A percentile compares a stretch with the other conserved stretches of the same genome.
Conservation (phyloP, 2,888 invertebrate genomes). For the Dryobotodes eremita region DNA sequence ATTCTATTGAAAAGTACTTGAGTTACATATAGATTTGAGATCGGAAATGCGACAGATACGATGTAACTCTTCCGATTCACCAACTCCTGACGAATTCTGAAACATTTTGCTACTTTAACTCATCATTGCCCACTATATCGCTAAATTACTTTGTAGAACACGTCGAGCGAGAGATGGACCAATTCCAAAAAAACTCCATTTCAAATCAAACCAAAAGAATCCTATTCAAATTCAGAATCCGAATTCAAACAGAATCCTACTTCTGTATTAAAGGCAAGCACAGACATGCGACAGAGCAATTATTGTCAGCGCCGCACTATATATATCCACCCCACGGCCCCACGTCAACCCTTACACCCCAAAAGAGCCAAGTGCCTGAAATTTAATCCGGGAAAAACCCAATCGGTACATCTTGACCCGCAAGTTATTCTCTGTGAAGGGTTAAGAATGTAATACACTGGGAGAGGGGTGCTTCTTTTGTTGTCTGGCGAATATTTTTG, state of each 20-base stretch:
- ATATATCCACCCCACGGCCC: slow-evolving; percentile 31
- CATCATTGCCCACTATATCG: too few species aligned
- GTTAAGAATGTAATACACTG: slow-evolving; percentile 63
- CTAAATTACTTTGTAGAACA: neutral
- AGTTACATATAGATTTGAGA: neutral
- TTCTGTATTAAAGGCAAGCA: slow-evolving; percentile 39
- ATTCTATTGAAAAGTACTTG: neutral
- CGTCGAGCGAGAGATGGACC: neutral
- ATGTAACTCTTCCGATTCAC: neutral
- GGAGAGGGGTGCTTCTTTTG: slow-evolving; percentile 46
- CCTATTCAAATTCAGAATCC: slow-evolving; percentile 30
- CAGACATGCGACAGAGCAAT: slow-evolving; percentile 50
- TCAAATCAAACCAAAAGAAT: slow-evolving; percentile 3
- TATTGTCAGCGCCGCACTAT: slow-evolving; percentile 55
- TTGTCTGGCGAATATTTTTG: slow-evolving; percentile 9
- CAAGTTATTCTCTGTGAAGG: slow-evolving; percentile 68
- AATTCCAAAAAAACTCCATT: neutral
- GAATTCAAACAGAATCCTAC: slow-evolving; percentile 27
- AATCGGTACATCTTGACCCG: slow-evolving; percentile 69
- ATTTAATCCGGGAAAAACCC: slow-evolving; percentile 71
- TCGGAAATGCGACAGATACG: neutral
- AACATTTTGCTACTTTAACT: neutral
- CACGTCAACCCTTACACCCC: slow-evolving; percentile 59
- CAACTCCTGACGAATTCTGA: neutral
- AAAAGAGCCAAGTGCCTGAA: slow-evolving; percentile 61